Conservation (phyloP, 1,140 invertebrate genomes). For the Rhysida immarginata region DNA sequence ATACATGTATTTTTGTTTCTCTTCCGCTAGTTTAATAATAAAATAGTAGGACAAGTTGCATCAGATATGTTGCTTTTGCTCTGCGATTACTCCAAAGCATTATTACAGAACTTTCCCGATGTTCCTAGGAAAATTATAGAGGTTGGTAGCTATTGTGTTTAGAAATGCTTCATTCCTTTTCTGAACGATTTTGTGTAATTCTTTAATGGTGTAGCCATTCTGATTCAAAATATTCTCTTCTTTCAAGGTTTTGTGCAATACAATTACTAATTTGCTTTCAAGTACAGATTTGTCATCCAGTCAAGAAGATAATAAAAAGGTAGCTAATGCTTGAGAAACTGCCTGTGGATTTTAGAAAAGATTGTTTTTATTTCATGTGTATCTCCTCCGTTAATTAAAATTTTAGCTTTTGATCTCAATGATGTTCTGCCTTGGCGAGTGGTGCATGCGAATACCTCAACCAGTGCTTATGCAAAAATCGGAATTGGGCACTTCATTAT, state of each 20-base stretch:
- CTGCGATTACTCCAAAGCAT: conserved; percentile 56
- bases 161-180: too few relatives aligned
- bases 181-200: too few relatives aligned
- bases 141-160: conserved; percentile 37
- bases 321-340: too few relatives aligned
- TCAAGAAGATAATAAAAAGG: conserved; percentile 42
- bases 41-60: conserved; percentile 69
- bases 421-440: conserved; percentile 79
- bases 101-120: conserved; percentile 59
- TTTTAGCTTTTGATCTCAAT: conserved; percentile 57
- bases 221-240: too few relatives aligned
- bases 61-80: conserved; percentile 65
- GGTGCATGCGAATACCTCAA: conserved; percentile 62
- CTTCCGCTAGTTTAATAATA: conserved; percentile 68
- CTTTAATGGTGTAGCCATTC: too few relatives aligned
- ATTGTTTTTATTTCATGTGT: too few relatives aligned
- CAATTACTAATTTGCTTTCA: conserved; percentile 37
- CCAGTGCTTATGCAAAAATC: conserved; percentile 28
- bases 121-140: conserved; percentile 57
- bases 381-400: too few relatives aligned
- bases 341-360: too few relatives aligned
- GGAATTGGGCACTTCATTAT: conserved; percentile 28
- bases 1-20: not conserved
- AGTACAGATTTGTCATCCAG: conserved; percentile 25
- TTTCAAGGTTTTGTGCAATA: conserved; percentile 40